Conservation (phyloP, 2,888 invertebrate species). For the Baronia brevicornis region DNA sequence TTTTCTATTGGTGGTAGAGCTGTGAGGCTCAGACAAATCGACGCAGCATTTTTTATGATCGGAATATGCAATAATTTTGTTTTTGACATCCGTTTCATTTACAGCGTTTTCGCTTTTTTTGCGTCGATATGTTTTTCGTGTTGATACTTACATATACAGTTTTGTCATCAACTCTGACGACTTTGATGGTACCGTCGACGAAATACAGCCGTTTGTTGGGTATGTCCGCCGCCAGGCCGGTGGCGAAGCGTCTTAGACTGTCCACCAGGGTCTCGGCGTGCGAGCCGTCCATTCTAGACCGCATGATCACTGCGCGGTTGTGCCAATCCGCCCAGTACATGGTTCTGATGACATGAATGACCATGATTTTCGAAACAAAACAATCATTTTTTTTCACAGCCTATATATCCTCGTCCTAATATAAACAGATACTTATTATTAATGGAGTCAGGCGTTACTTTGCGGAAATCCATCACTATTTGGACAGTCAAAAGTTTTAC, state of each 20-base stretch:
- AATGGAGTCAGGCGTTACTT: too few relatives aligned
- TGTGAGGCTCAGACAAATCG: too few relatives aligned
- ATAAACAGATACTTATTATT: too few relatives aligned
- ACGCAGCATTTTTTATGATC: background rate
- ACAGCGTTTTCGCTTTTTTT: too few relatives aligned
- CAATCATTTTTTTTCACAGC: too few relatives aligned
- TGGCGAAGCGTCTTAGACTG: conserved; percentile 84
- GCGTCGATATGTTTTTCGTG: too few relatives aligned
- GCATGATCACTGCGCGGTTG: conserved; percentile 80
- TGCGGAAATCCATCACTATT: too few relatives aligned
- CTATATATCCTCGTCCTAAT: too few relatives aligned
- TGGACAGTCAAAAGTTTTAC: too few relatives aligned
- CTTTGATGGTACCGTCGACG: conserved; percentile 80
- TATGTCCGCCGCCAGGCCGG: conserved; percentile 89
- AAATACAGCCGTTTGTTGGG: conserved; percentile 88
- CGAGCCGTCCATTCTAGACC: conserved; percentile 90
- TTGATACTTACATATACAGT: conserved; percentile 75
- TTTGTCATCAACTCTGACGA: conserved; percentile 81
- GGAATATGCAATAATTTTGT: too few relatives aligned
- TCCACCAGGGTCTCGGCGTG: conserved; percentile 76
- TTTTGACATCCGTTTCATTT: too few relatives aligned
- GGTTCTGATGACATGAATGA: conserved; percentile 63
- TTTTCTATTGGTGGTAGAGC: too few relatives aligned
- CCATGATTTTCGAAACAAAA: background rate
- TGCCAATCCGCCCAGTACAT: conserved; percentile 98